Evolutionary conservation across 2,888 invertebrate species (phyloP), one percentile per base, ranked within the genome.

Genomic region (Hoplodrina blanda): DNA sequence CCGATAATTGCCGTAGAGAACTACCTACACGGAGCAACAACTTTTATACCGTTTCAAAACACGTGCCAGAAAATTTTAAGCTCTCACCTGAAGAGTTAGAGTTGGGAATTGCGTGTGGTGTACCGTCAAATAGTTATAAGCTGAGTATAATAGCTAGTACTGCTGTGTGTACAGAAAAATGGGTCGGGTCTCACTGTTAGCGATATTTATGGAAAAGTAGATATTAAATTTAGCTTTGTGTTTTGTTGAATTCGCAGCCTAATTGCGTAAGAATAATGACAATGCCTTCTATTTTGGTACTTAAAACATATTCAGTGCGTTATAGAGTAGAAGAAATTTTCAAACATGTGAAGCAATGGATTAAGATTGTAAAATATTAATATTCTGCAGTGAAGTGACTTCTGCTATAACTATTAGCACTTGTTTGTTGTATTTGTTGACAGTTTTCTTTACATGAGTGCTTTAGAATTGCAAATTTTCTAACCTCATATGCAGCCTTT

Each of bases 1-100:
- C 88, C 88, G 85, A 90, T 92, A 91, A 91, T 91, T 91, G 89
- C 89, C 81, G 73, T 76, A 85, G 85, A 83, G 85, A 87, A 87
- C 87, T 89, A 89, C 88, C 83, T 86, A 85, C 82, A 82, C 20
- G 69, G 69, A 72, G 64, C 73, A 81, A 84, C 76, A 80, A 87
- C 84, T 87, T 86, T 85, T 82, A 82, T 79, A 75, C 62, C 70
- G 53, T 61, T 76, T 46, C 63, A 46, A 17, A 52, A 70, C 17
- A 49, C 50, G 19, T 41, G 37, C 50, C 55, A 66, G n/a, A 57
- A 41, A 30, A 80, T 73, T 83, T 74, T 78, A 19, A 55, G 68
- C 76, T 70, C 60, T 82, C 63, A 1, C 0, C 0, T 46, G 0
- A 56, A 8, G 20, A 0, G 2, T 20, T 70, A 77, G 55, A 73